Percentiles rank a stretch among this genome's conserved stretches.
Evolutionary conservation across 2,113 vertebrate genomes (phyloP).

Genomic region (Apodemus speciosus): DNA sequence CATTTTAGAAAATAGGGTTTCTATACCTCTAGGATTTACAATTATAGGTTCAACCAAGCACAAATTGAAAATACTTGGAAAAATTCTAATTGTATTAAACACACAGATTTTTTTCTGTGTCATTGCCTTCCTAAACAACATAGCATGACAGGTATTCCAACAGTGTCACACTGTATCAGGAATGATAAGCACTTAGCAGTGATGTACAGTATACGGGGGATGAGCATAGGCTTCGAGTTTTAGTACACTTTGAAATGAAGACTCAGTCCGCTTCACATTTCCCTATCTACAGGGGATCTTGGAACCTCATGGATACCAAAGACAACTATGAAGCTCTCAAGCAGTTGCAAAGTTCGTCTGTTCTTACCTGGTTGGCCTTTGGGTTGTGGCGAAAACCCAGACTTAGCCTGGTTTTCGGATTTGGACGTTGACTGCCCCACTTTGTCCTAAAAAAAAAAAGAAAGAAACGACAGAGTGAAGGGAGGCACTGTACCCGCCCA

Average conservation of each 20-base stretch:
- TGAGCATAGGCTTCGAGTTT: background rate
- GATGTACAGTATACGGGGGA: background rate
- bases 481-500: background rate
- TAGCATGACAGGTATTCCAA: background rate
- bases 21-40: background rate
- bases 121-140: background rate
- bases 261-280: background rate
- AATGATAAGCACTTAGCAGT: too few relatives aligned
- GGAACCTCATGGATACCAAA: background rate
- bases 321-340: fast-evolving
- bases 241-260: background rate
- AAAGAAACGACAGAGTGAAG: slow-evolving; percentile 30
- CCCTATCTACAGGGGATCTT: background rate
- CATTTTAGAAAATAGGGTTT: background rate
- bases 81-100: background rate
- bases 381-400: slow-evolving; percentile 87
- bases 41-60: background rate
- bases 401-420: slow-evolving; percentile 87
- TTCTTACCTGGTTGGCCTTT: slow-evolving; percentile 91
- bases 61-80: too few relatives aligned
- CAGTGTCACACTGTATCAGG: too few relatives aligned
- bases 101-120: background rate
- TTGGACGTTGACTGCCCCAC: slow-evolving; percentile 90
- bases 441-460: slow-evolving; percentile 87
- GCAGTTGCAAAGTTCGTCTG: fast-evolving